phyloP scores from a whole-genome alignment of 2,797 vertebrate species.

The Atherinosoma microstoma region DNA sequence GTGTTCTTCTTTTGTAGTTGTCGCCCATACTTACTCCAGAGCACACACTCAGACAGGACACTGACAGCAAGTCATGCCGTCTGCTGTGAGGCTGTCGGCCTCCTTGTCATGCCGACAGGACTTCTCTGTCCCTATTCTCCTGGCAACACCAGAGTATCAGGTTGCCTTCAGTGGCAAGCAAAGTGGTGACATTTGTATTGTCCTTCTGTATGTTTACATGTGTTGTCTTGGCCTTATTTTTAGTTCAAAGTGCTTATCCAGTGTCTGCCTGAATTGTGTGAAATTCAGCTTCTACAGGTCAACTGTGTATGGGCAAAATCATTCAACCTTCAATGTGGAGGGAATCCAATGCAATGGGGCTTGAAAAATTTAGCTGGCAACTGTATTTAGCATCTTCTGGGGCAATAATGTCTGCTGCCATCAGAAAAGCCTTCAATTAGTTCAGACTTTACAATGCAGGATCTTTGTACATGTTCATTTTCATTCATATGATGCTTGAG shows the following conservation, averaged over 20 bases:
- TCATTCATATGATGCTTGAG: constrained; percentile 15
- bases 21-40: constrained; percentile 17
- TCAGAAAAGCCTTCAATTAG: background rate
- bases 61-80: constrained; percentile 35
- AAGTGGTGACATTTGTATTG: constrained; percentile 19
- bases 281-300: background rate
- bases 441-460: constrained; percentile 14
- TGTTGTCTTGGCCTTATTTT: constrained; percentile 21
- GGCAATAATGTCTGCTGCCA: background rate
- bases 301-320: constrained; percentile 1
- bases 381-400: constrained; percentile 15
- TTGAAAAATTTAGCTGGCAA: background rate
- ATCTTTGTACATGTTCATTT: constrained; percentile 7
- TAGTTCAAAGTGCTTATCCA: constrained; percentile 25
- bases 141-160: constrained; percentile 25
- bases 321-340: background rate
- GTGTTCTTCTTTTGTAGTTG: constrained; percentile 14
- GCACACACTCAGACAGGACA: constrained; percentile 9
- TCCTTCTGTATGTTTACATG: constrained; percentile 19
- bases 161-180: constrained; percentile 26
- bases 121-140: constrained; percentile 23
- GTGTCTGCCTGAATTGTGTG: background rate
- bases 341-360: background rate
- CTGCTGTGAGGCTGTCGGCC: constrained; percentile 21
- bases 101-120: constrained; percentile 20